These are phyloP conservation scores for Blastobasis adustella DNA, from an alignment of 2,888 invertebrate genomes.

Conservation along the genomic window DNA sequence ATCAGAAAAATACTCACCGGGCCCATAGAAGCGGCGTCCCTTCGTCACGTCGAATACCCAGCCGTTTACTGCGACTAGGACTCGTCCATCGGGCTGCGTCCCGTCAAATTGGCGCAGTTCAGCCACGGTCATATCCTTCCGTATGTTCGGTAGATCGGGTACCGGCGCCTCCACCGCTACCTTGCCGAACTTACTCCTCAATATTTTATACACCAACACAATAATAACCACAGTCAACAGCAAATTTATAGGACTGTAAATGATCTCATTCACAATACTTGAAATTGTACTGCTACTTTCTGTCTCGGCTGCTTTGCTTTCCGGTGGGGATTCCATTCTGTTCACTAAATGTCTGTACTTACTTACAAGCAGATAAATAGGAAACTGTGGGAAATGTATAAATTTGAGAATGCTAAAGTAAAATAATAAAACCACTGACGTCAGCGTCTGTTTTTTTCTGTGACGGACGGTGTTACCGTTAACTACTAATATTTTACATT, in stretches of 20 bases:
- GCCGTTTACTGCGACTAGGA: slow-evolving; percentile 94
- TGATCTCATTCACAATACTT: slow-evolving; percentile 66
- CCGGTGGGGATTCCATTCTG: slow-evolving; percentile 50
- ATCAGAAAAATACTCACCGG: slow-evolving; percentile 78
- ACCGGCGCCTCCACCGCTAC: slow-evolving; percentile 32
- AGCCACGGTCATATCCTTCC: slow-evolving; percentile 91
- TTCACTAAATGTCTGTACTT: not conserved
- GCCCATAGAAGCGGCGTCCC: slow-evolving; percentile 94
- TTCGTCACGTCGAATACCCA: slow-evolving; percentile 96
- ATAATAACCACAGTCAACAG: slow-evolving; percentile 77
- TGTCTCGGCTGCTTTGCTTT: slow-evolving; percentile 36
- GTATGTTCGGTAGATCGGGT: slow-evolving; percentile 82
- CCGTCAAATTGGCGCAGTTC: slow-evolving; percentile 93
- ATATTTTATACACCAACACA: slow-evolving; percentile 80
- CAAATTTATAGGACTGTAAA: slow-evolving; percentile 80
- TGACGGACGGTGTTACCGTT: too few relatives aligned
- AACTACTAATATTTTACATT: too few relatives aligned
- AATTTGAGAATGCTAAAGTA: not conserved
- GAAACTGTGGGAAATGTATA: not conserved
- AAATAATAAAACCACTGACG: slow-evolving; percentile 41
- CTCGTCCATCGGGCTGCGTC: slow-evolving; percentile 87
- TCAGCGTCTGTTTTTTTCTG: slow-evolving; percentile 23
- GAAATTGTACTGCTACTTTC: slow-evolving; percentile 32
- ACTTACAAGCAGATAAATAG: not conserved
- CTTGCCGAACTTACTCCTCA: slow-evolving; percentile 58